Evolutionary conservation across 2,888 invertebrate species (phyloP).

Genomic region (Hydraecia micacea): DNA sequence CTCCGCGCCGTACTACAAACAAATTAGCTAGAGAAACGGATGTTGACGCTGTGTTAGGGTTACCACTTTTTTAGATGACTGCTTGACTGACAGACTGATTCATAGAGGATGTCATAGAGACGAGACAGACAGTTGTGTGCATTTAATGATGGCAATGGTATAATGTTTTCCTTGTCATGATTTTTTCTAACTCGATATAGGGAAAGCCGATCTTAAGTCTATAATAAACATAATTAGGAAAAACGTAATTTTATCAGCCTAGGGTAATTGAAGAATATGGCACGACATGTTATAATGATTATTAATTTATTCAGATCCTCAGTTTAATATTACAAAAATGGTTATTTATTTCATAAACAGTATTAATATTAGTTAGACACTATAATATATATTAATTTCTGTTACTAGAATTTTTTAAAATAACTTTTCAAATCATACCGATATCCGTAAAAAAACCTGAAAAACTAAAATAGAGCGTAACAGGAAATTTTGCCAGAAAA

Average conservation of each 20-base stretch:
- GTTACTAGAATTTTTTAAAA: not conserved
- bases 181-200: not conserved
- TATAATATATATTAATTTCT: not conserved
- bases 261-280: not conserved
- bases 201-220: not conserved
- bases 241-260: not conserved
- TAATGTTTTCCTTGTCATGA: slow-evolving; percentile 17
- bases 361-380: not conserved
- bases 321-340: not conserved
- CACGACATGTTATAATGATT: no score
- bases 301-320: not conserved
- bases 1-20: slow-evolving; percentile 78
- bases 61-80: slow-evolving; percentile 64
- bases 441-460: not conserved
- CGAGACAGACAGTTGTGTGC: slow-evolving; percentile 16
- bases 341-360: not conserved
- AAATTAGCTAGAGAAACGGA: slow-evolving; percentile 84
- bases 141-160: slow-evolving; percentile 19
- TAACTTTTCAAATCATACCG: not conserved
- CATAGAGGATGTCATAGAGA: slow-evolving; percentile 30
- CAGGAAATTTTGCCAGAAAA: slow-evolving; percentile 14
- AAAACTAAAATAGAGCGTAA: not conserved
- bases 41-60: slow-evolving; percentile 75
- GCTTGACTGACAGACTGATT: slow-evolving; percentile 42
- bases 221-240: not conserved